phyloP scores from a whole-genome alignment of 2,113 vertebrate species.

The Pterocles orientalis region DNA sequence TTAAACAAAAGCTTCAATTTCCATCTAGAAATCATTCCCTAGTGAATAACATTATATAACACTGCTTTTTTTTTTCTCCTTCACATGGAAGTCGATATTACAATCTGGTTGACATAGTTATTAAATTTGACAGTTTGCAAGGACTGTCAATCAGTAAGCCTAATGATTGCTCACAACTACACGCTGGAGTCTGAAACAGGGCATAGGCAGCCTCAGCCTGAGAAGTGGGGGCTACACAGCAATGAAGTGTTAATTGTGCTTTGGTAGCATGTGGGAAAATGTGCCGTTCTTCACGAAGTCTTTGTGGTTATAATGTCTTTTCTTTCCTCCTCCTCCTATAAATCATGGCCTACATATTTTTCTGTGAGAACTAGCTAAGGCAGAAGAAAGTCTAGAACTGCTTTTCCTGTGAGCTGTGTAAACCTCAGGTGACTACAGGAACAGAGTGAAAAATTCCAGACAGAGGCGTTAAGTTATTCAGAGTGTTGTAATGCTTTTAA shows the following conservation, averaged over 20 bases:
- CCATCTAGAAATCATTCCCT: background rate
- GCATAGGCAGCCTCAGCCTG: background rate
- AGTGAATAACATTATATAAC: background rate
- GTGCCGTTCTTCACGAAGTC: background rate
- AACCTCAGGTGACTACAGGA: background rate
- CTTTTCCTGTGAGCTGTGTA: background rate
- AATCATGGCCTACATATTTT: background rate
- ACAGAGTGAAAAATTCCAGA: background rate
- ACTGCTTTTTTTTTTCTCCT: background rate
- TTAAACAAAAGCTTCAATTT: background rate
- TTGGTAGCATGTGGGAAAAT: background rate
- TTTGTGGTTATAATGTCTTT: background rate
- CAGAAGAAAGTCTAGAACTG: background rate
- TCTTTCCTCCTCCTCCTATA: rapidly evolving
- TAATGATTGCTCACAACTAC: background rate
- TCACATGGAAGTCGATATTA: background rate
- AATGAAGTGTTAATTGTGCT: background rate
- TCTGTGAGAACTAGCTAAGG: background rate
- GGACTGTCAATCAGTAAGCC: background rate
- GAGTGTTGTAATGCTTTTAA: background rate
- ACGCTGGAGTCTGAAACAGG: background rate
- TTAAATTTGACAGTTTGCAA: background rate
- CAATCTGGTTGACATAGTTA: background rate
- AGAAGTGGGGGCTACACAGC: background rate
- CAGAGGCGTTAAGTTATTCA: background rate